These are phyloP conservation scores for Sebastes elongatus DNA, from an alignment of 2,797 vertebrate species.

Conservation along the genomic window DNA sequence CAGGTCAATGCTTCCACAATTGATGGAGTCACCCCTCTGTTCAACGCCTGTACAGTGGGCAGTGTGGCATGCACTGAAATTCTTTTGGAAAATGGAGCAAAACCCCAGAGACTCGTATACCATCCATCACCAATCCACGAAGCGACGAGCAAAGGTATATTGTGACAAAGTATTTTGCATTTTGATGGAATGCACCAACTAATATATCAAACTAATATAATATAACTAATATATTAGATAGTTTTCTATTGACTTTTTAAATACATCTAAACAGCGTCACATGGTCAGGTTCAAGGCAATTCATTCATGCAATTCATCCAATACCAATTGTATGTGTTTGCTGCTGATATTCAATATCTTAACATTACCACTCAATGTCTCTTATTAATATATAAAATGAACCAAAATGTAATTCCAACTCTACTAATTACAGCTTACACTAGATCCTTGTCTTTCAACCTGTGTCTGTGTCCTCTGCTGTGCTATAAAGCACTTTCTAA, in stretches of 20 bases:
- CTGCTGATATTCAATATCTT: background rate
- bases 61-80: slow-evolving; percentile 89
- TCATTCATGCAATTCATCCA: background rate
- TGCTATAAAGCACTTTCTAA: background rate
- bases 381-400: background rate
- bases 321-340: background rate
- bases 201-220: too few relatives aligned
- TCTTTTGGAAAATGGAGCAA: slow-evolving; percentile 91
- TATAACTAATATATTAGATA: background rate
- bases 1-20: slow-evolving; percentile 93
- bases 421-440: background rate
- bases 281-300: background rate
- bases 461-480: slow-evolving; percentile 31
- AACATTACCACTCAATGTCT: background rate
- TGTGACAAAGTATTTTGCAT: background rate
- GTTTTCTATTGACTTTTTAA: background rate
- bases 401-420: background rate
- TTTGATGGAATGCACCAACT: background rate
- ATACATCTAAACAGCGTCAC: background rate
- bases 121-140: slow-evolving; percentile 92
- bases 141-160: slow-evolving; percentile 91
- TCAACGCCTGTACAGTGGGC: slow-evolving; percentile 91
- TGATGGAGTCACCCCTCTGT: slow-evolving; percentile 92
- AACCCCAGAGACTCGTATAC: slow-evolving; percentile 86
- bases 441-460: background rate